Conservation (phyloP, 1,140 invertebrate species). For the Bombyx mori region DNA sequence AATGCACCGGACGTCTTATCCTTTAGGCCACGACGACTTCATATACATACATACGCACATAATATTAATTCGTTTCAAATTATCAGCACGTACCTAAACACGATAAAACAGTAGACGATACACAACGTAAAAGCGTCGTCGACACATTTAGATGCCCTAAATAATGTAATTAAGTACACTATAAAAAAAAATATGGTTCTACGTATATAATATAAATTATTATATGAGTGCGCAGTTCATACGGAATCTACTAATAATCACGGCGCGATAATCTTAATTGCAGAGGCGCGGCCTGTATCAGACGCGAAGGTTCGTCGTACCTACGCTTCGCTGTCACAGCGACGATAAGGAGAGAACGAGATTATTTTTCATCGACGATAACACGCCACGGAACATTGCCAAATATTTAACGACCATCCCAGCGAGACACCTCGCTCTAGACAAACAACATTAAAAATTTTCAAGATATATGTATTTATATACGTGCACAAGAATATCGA, state of each 20-base stretch:
- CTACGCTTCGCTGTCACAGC: constrained; percentile 16
- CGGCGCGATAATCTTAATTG: constrained; percentile 41
- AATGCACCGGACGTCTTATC: too few relatives aligned
- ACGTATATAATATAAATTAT: constrained; percentile 10
- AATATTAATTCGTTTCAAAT: too few relatives aligned
- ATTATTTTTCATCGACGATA: constrained; percentile 13
- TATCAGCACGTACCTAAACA: too few relatives aligned
- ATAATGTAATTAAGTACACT: constrained; percentile 1
- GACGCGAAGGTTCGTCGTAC: background rate
- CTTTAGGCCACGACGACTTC: too few relatives aligned
- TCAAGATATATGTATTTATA: too few relatives aligned
- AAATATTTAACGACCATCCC: background rate
- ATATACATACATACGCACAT: too few relatives aligned
- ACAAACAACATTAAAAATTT: too few relatives aligned
- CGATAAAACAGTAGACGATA: too few relatives aligned
- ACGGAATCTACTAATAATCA: constrained; percentile 26
- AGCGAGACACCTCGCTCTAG: background rate
- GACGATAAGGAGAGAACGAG: constrained; percentile 23
- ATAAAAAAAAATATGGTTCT: constrained; percentile 4
- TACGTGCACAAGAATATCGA: too few relatives aligned
- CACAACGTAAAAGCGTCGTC: background rate
- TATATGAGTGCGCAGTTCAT: constrained; percentile 26
- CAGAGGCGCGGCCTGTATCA: constrained; percentile 41
- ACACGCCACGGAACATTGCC: constrained; percentile 3
- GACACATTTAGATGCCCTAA: constrained; percentile 9